Conservation (phyloP, 2,797 vertebrate genomes). For the Rhodeus uyekii region DNA sequence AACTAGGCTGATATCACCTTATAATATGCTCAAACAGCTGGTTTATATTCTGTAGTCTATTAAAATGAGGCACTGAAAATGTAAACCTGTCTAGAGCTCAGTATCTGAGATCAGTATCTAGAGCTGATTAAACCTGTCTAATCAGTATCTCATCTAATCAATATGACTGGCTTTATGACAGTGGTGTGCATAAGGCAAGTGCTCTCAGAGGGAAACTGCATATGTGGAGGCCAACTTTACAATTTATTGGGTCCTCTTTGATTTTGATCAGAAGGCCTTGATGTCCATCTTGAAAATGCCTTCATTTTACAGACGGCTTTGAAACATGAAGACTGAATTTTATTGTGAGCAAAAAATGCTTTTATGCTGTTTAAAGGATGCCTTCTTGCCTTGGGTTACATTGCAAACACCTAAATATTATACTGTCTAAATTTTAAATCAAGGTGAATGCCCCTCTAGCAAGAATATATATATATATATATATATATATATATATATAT, state of each 20-base stretch:
- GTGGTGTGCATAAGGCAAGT: not conserved
- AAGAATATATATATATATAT: no score
- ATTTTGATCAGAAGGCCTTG: not conserved
- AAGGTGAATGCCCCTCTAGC: no score
- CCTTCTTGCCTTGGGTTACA: not conserved
- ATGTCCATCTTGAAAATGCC: slow-evolving; percentile 18
- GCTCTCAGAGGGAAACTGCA: not conserved
- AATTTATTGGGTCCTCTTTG: not conserved
- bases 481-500: no score
- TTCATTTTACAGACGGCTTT: not conserved
- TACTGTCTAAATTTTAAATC: not conserved
- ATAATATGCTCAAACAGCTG: not conserved
- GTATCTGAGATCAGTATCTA: no score
- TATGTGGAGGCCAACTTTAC: not conserved
- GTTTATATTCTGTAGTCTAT: not conserved
- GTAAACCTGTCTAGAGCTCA: not conserved
- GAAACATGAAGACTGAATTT: not conserved
- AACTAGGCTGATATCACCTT: not conserved
- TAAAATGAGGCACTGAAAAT: not conserved
- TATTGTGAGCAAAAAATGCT: not conserved
- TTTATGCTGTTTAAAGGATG: not conserved
- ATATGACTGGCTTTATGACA: not conserved
- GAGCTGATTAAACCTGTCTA: no score
- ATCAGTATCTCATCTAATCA: not conserved
- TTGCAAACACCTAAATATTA: not conserved